Percentiles rank a stretch among this genome's conserved stretches.
Evolutionary conservation across 2,113 vertebrate species (phyloP).

Genomic region (Oriolus oriolus): DNA sequence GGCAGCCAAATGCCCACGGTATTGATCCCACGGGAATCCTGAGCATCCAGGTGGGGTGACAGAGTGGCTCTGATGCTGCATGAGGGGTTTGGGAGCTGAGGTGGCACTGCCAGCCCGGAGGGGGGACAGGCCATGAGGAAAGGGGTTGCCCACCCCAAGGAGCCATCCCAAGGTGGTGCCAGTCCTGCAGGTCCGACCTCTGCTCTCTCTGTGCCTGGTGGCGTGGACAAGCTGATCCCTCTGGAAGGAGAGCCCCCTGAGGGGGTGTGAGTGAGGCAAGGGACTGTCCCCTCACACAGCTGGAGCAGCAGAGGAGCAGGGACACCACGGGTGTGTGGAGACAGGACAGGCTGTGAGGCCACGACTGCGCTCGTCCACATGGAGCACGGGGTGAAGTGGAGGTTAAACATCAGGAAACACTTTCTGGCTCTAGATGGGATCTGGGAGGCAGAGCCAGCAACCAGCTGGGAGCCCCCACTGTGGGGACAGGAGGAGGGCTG

Average conservation of each 20-base stretch:
- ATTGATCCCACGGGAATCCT: neutral
- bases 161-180: neutral
- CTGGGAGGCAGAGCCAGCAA: neutral
- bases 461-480: neutral
- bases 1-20: neutral
- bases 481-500: rapidly evolving
- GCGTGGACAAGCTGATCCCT: neutral
- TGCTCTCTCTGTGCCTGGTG: neutral
- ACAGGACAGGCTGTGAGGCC: neutral
- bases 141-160: no score
- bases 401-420: neutral
- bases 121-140: rapidly evolving
- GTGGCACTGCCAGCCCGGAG: neutral
- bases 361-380: rapidly evolving
- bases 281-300: rapidly evolving
- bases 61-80: rapidly evolving
- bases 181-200: rapidly evolving
- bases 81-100: neutral
- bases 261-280: no score
- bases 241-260: neutral
- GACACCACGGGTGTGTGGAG: rapidly evolving
- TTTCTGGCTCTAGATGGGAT: neutral
- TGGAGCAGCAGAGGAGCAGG: neutral
- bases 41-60: neutral
- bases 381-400: neutral